A percentile compares a stretch with the other conserved stretches of the same genome.
Conservation (phyloP, 1,140 invertebrate genomes). For the Leptestheria dahalacensis region DNA sequence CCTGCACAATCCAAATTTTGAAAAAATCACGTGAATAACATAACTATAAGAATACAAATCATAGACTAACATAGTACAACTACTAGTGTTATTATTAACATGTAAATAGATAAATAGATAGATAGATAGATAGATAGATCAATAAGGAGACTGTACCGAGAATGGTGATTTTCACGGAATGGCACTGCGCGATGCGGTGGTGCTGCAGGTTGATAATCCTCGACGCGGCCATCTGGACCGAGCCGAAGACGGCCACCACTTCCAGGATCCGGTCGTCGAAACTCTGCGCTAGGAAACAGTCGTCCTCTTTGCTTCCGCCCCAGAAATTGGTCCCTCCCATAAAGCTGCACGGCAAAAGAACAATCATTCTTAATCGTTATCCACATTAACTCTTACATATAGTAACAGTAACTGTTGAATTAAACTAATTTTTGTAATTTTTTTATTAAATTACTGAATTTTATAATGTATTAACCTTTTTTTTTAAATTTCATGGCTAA, state of each 20-base stretch:
- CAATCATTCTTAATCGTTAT: too few species aligned
- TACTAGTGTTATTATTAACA: too few species aligned
- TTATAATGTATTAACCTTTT: too few species aligned
- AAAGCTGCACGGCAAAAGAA: constrained; percentile 50
- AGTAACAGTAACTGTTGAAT: too few species aligned
- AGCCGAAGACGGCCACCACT: constrained; percentile 91
- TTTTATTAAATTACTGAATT: too few species aligned
- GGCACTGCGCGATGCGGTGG: constrained; percentile 91
- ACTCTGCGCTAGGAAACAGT: constrained; percentile 71
- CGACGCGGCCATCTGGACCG: constrained; percentile 91
- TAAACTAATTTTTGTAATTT: too few species aligned
- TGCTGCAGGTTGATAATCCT: constrained; percentile 86
- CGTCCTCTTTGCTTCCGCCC: constrained; percentile 79
- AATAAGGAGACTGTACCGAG: constrained; percentile 28
- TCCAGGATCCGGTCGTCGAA: constrained; percentile 88
- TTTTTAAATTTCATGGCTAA: too few species aligned
- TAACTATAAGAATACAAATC: too few species aligned
- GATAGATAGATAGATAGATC: neutral
- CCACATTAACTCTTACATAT: too few species aligned
- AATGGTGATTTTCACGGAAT: constrained; percentile 88
- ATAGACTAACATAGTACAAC: too few species aligned
- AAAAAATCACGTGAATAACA: neutral
- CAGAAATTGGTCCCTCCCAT: constrained; percentile 98
- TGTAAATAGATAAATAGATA: neutral
- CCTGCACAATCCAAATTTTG: constrained; percentile 29